Evolutionary conservation across 2,797 vertebrate genomes (phyloP).

Genomic region (Typhlichthys subterraneus): DNA sequence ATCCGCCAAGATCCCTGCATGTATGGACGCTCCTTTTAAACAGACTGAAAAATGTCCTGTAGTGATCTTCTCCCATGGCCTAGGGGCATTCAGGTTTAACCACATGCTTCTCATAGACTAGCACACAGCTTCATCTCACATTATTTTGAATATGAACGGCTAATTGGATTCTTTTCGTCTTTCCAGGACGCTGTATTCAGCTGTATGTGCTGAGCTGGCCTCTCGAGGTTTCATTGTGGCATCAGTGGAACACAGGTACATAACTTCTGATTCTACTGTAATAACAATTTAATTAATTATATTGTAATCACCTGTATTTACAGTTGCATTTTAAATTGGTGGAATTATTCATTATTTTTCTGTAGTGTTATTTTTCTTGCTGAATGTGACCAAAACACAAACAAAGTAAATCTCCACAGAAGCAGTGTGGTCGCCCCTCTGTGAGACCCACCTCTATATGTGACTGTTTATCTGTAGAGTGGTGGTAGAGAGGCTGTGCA

Average conservation of each 20-base stretch:
- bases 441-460: constrained; percentile 23
- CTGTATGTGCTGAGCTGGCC: constrained; percentile 90
- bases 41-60: constrained; percentile 87
- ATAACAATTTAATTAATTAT: neutral
- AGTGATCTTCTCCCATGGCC: constrained; percentile 92
- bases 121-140: neutral
- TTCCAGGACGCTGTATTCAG: constrained; percentile 91
- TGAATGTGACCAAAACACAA: constrained; percentile 17
- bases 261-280: neutral
- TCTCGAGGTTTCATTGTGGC: constrained; percentile 94
- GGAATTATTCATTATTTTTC: no score
- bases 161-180: constrained; percentile 5
- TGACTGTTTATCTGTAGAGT: constrained; percentile 61
- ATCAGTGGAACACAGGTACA: constrained; percentile 93
- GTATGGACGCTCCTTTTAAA: constrained; percentile 85
- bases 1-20: constrained; percentile 83
- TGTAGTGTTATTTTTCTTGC: neutral
- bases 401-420: constrained; percentile 33
- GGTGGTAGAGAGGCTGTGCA: constrained; percentile 61
- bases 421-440: neutral
- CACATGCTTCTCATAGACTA: neutral
- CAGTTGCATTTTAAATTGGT: neutral
- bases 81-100: constrained; percentile 91
- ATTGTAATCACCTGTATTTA: neutral
- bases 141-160: neutral